Evolutionary conservation across 2,113 vertebrate species (phyloP).

Genomic region (Mobula hypostoma): DNA sequence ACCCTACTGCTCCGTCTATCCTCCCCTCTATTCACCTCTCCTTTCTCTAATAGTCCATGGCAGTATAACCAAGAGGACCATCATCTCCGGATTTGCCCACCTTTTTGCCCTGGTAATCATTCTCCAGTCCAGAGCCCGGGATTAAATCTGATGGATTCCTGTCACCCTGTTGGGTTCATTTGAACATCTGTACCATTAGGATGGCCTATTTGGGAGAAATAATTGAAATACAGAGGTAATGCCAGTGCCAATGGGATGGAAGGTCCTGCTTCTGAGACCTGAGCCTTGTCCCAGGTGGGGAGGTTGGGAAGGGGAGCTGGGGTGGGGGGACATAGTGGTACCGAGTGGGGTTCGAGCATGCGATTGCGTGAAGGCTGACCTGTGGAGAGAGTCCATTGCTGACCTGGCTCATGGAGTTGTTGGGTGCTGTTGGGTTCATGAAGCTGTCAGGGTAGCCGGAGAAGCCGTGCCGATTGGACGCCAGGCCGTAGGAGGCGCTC

Average conservation of each 20-base stretch:
- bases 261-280: not conserved
- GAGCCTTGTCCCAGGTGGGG: not conserved
- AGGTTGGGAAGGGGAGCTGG: fast-evolving
- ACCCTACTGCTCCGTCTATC: not conserved
- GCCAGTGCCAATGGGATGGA: not conserved
- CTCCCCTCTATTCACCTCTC: not conserved
- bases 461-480: conserved; percentile 82
- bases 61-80: not conserved
- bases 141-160: not conserved
- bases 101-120: too few relatives aligned
- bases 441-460: conserved; percentile 97
- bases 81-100: not conserved
- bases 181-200: not conserved
- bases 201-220: not conserved
- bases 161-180: not conserved
- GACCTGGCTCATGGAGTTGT: conserved; percentile 95
- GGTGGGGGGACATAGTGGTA: not conserved
- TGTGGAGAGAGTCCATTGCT: conserved; percentile 96
- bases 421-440: conserved; percentile 82
- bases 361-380: conserved; percentile 58
- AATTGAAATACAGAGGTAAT: not conserved
- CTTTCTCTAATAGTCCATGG: not conserved
- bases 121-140: not conserved
- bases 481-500: conserved; percentile 80
- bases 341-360: not conserved